These are phyloP conservation scores for Chalcosyrphus nemorum DNA, from an alignment of 2,888 invertebrate species.

Conservation along the genomic window DNA sequence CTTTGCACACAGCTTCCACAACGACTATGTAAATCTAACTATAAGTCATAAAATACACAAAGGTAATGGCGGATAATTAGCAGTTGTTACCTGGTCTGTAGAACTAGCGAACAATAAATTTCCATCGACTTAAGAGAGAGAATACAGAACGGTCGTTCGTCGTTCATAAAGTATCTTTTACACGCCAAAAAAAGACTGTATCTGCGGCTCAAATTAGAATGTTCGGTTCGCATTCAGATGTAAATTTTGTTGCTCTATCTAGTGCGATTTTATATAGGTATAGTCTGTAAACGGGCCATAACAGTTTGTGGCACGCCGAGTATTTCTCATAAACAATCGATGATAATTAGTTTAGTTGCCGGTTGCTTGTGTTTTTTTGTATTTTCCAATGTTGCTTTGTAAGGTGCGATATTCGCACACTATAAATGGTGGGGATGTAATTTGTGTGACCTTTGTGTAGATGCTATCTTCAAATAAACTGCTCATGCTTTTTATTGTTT, in stretches of 20 bases:
- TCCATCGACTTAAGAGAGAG: conserved; percentile 48
- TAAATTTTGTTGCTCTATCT: conserved; percentile 68
- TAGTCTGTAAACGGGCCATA: conserved; percentile 6
- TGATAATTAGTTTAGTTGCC: conserved; percentile 67
- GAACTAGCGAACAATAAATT: conserved; percentile 68
- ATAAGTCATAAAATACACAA: conserved; percentile 71
- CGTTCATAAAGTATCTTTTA: conserved; percentile 52
- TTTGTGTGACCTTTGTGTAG: conserved; percentile 64
- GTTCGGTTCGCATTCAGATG: conserved; percentile 60
- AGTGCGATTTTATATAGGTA: conserved; percentile 35
- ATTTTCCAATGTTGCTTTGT: not conserved
- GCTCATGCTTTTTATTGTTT: conserved; percentile 42
- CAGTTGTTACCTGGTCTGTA: conserved; percentile 64
- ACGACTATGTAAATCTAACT: conserved; percentile 65
- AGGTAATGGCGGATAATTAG: conserved; percentile 71
- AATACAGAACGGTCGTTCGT: conserved; percentile 24
- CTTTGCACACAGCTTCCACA: conserved; percentile 26
- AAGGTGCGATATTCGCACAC: conserved; percentile 47
- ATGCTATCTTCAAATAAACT: conserved; percentile 54
- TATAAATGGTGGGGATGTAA: conserved; percentile 49
- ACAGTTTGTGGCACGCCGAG: conserved; percentile 36
- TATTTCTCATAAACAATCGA: conserved; percentile 61
- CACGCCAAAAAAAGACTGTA: not conserved
- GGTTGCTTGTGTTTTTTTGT: conserved; percentile 25
- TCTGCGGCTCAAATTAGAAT: conserved; percentile 63